Base-by-base conservation (phyloP, 2,888 invertebrate genomes). In the Polymixis lichenea region DNA sequence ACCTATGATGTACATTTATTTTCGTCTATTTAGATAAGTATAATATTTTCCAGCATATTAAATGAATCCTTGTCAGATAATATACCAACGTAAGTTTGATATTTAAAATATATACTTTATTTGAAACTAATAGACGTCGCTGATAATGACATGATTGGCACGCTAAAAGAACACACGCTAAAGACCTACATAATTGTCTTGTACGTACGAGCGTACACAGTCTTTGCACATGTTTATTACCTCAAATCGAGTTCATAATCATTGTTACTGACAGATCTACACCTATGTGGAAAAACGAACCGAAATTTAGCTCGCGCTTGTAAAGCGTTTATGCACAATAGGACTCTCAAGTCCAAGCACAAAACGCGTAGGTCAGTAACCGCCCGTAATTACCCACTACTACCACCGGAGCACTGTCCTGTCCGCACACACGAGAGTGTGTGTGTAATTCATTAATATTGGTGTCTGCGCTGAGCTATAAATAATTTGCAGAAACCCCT, bases 371-470 rank as follows among this genome's bases (percentile, higher is more conserved):
- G 25, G 46, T 65, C 46, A 65, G 25, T 46, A 46, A 43, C 64
- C 43, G 64, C 43, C 43, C 11, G 19, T 46, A 19, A 46, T 65
- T 49, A 28, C 46, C 38, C 38, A n/a, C 19, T 46, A 46, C 25
- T 7, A 46, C 17, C 28, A 19, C 13, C 46, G 43, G 43, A 64
- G 64, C n/a, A 64, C 64, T 19, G 25, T 19, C 64, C 43, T 64
- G 25, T 43, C n/a, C 43, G 43, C 64, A 64, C 11, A 17, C 9
- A 13, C 1, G 5, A 13, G 6, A 5, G 13, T 7, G 55, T 38
- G 62, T 15, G 32, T 7, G n/a, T 43, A 64, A 64, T 64, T 64
- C 19, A 46, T 46, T 64, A 62, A 38, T 38, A 62, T 62, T 38
- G 38, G 38, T 62, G 22, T 61, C 32, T 5, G 22, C n/a, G 15